Evolutionary conservation across 2,113 vertebrate genomes (phyloP).

Genomic region (Macroglossus sobrinus): DNA sequence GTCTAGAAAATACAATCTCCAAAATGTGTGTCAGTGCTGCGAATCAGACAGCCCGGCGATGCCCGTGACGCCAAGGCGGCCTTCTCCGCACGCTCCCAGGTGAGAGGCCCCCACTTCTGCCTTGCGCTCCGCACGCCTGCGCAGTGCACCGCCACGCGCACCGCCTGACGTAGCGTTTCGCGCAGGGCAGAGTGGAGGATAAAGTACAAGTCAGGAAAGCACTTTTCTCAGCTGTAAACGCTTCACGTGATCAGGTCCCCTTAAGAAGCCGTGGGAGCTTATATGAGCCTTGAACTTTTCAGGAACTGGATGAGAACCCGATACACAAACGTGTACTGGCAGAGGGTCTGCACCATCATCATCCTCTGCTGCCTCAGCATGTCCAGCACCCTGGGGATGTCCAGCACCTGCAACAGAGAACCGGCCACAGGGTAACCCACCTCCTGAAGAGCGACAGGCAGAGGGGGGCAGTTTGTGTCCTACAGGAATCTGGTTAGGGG

Average conservation of each 20-base stretch:
- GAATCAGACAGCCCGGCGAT: neutral
- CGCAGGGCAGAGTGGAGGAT: accelerated
- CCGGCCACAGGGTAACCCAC: accelerated
- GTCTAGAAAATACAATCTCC: slow-evolving; percentile 59
- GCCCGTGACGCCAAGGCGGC: neutral
- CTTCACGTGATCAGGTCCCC: slow-evolving; percentile 25
- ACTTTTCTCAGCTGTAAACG: slow-evolving; percentile 53
- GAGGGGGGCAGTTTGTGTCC: accelerated
- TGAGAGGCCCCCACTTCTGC: neutral
- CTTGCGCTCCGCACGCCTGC: neutral
- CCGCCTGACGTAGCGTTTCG: accelerated
- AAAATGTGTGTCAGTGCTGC: slow-evolving; percentile 34
- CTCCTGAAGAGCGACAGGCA: neutral
- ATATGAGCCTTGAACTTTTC: slow-evolving; percentile 96
- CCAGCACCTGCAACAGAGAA: slow-evolving; percentile 84
- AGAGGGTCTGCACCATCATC: slow-evolving; percentile 97
- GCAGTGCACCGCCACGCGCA: accelerated
- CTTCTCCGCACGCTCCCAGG: neutral
- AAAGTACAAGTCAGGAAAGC: neutral
- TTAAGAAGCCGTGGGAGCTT: slow-evolving; percentile 51
- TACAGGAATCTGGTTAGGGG: neutral
- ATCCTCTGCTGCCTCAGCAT: slow-evolving; percentile 93
- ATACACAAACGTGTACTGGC: slow-evolving; percentile 97
- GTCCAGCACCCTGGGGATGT: slow-evolving; percentile 89
- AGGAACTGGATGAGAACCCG: slow-evolving; percentile 96